phyloP scores from a whole-genome alignment of 92 coral and sea anemone genomes.

The Porites rus region DNA sequence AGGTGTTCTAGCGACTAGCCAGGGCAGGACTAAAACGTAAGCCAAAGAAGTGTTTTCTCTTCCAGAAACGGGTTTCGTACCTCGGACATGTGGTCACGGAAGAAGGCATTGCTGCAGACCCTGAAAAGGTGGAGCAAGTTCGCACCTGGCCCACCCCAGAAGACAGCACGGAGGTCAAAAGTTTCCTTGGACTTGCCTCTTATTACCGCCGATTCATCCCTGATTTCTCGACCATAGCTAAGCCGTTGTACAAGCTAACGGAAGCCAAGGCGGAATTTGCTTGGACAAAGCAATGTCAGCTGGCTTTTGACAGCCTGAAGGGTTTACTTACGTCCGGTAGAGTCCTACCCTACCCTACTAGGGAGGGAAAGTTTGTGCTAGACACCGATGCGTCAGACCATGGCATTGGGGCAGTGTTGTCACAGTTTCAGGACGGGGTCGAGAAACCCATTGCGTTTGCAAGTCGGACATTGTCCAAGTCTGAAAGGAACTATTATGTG shows the following conservation, averaged over 20 bases:
- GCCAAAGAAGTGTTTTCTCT: conserved; percentile 37
- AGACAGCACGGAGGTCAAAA: conserved; percentile 31
- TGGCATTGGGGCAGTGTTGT: conserved; percentile 39
- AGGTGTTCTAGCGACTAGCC: too few species aligned
- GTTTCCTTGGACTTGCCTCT: conserved; percentile 3
- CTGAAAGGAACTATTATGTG: conserved; percentile 17
- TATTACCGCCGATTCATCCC: conserved; percentile 45
- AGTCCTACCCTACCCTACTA: conserved; percentile 51
- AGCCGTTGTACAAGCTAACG: conserved; percentile 63
- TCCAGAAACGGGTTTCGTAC: neutral
- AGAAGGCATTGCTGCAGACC: conserved; percentile 40
- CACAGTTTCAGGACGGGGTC: conserved; percentile 33
- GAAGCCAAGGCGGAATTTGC: conserved; percentile 1
- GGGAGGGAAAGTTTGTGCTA: neutral
- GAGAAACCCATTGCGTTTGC: conserved; percentile 41
- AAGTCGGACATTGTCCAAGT: conserved; percentile 25
- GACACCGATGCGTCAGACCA: conserved; percentile 59
- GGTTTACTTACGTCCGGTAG: conserved; percentile 31
- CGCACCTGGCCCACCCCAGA: conserved; percentile 35
- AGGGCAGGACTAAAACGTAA: conserved; percentile 49
- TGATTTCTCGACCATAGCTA: conserved; percentile 43
- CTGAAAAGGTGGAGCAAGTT: conserved; percentile 36
- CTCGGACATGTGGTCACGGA: conserved; percentile 62
- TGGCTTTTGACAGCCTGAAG: conserved; percentile 56
- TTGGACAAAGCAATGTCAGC: conserved; percentile 47